phyloP scores from a whole-genome alignment of 37 sponge, comb jelly and placozoan species.

The Oscarella lobularis region DNA sequence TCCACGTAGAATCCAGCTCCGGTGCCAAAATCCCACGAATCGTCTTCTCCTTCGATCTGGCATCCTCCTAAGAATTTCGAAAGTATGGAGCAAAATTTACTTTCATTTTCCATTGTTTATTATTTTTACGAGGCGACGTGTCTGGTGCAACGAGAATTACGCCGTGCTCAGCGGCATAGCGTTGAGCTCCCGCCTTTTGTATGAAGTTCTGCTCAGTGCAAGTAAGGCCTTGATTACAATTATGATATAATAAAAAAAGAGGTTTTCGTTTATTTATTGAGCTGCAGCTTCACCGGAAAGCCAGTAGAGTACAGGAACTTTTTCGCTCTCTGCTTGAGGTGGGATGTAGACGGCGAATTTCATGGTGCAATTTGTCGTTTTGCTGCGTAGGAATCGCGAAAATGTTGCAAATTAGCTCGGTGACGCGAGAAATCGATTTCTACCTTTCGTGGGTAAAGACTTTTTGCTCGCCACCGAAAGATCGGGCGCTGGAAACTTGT shows the following conservation, averaged over 20 bases:
- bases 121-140: constrained; percentile 79
- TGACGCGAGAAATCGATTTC: neutral
- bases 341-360: constrained; percentile 83
- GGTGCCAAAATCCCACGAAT: constrained; percentile 85
- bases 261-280: no score
- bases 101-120: no score
- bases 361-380: constrained; percentile 73
- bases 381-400: constrained; percentile 17
- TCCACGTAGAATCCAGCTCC: constrained; percentile 98
- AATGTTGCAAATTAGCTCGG: neutral
- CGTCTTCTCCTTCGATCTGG: constrained; percentile 89
- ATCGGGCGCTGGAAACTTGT: constrained; percentile 40
- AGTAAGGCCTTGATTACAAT: constrained; percentile 42
- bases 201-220: constrained; percentile 96
- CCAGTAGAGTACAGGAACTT: constrained; percentile 86
- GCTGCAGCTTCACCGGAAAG: constrained; percentile 50
- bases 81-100: no score
- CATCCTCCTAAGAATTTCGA: constrained; percentile 56
- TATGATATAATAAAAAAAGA: neutral
- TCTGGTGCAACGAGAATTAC: constrained; percentile 82
- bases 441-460: constrained; percentile 53
- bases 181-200: constrained; percentile 67
- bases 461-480: constrained; percentile 73
- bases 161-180: constrained; percentile 71
- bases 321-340: constrained; percentile 52